These are phyloP conservation scores for Poliocrania exsul DNA, from an alignment of 2,797 vertebrate species.

Conservation along the genomic window DNA sequence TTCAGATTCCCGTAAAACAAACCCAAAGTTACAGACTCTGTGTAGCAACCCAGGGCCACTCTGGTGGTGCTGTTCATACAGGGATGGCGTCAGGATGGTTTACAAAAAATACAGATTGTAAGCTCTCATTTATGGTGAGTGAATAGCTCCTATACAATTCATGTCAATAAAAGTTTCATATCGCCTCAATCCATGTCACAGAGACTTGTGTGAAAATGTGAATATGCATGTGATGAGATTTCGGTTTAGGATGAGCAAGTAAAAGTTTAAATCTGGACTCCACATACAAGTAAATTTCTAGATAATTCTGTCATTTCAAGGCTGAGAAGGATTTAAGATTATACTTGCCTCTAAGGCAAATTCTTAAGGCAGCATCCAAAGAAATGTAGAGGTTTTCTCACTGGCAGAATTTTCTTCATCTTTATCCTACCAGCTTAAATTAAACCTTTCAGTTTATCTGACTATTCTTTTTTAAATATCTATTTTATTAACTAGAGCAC, in stretches of 20 bases:
- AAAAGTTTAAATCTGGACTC: background rate
- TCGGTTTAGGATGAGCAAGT: background rate
- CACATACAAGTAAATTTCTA: background rate
- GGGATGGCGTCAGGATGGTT: background rate
- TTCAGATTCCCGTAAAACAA: background rate
- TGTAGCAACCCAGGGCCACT: background rate
- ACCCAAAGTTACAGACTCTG: background rate
- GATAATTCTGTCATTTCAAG: background rate
- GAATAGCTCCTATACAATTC: background rate
- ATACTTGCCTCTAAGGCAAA: background rate
- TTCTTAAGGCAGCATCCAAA: background rate
- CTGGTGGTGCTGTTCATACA: background rate
- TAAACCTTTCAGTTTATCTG: conserved; percentile 1
- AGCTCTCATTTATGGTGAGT: background rate
- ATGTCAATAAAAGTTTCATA: background rate
- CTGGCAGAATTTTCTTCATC: background rate
- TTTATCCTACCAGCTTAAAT: background rate
- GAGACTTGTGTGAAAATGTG: background rate
- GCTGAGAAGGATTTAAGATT: background rate
- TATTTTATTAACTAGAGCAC: conserved; percentile 6
- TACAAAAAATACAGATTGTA: background rate
- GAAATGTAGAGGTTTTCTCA: background rate
- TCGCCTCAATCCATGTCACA: background rate
- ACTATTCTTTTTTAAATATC: conserved; percentile 5
- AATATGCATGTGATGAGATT: background rate